Evolutionary conservation across 2,797 vertebrate genomes (phyloP), one percentile per base, ranked within the genome.

Genomic region (Champsocephalus esox): DNA sequence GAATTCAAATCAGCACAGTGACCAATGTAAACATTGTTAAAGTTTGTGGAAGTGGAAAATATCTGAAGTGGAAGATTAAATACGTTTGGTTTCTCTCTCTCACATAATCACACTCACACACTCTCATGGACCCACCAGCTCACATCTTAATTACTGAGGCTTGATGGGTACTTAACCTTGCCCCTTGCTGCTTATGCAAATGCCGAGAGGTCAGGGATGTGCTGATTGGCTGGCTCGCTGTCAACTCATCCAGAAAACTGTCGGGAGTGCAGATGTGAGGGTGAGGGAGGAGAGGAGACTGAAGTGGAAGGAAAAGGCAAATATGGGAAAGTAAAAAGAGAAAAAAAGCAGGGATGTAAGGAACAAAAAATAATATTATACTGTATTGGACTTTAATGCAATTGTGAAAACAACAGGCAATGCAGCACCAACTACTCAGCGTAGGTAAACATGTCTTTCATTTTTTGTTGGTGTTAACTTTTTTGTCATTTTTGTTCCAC

Each of bases 91-190:
- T 52, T 44, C 55, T 51, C 24, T 70, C 73, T 55, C 56, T 56
- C 34, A 16, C 70, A 65, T 71, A 49, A 72, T 72, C 66, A 59
- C 61, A 32, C 80, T 51, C 63, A n/a, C 41, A 73, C 70, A 80
- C 44, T 12, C 73, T 64, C 66, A 45, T 66, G 58, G 73, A 79
- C 82, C 78, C 85, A 81, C 83, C 69, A 75, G 68, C 79, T 83
- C 82, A 81, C 83, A 81, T 93, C 90, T 92, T 92, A 93, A 93
- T 93, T 93, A 89, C 89, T 69, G 75, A 88, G 83, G 83, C 88
- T 87, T 92, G 91, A 93, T 93, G 92, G 90, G 87, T 92, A 92
- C 91, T 93, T 93, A 93, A 92, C 92, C 92, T 90, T 83, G 79
- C 84, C 82, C 87, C 89, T 88, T 84, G 83, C 89, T 92, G 89